These are phyloP conservation scores for Petrolisthes cinctipes DNA, from an alignment of 2,888 invertebrate genomes.

Conservation along the genomic window DNA sequence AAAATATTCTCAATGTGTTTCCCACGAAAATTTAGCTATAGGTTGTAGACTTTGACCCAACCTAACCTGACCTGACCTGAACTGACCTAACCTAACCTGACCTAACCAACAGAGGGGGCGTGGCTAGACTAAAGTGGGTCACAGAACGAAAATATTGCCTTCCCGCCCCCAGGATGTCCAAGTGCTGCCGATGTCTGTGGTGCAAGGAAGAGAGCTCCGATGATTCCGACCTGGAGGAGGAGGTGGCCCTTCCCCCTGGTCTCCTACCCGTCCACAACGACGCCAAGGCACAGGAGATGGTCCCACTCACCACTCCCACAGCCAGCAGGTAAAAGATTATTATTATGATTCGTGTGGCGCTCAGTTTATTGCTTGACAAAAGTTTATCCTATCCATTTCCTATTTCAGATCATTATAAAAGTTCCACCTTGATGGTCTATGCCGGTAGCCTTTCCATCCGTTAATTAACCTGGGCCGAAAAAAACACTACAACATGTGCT, in stretches of 20 bases:
- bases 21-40: too few relatives aligned
- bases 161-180: slow-evolving; percentile 28
- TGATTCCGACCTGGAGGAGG: slow-evolving; percentile 63
- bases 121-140: too few relatives aligned
- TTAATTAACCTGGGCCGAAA: too few relatives aligned
- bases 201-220: slow-evolving; percentile 63
- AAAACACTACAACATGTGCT: too few relatives aligned
- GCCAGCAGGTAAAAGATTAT: slow-evolving; percentile 57
- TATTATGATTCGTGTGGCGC: not conserved
- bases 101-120: too few relatives aligned
- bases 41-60: too few relatives aligned
- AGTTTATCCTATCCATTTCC: not conserved
- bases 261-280: slow-evolving; percentile 62
- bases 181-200: slow-evolving; percentile 50
- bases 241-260: slow-evolving; percentile 60
- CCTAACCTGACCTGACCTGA: too few relatives aligned
- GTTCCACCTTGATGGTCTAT: too few relatives aligned
- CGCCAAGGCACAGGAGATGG: slow-evolving; percentile 58
- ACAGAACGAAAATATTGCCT: not conserved
- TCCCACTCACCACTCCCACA: slow-evolving; percentile 58
- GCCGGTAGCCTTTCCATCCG: too few relatives aligned
- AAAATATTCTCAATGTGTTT: too few relatives aligned
- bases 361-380: not conserved
- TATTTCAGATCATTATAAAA: too few relatives aligned
- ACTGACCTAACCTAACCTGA: too few relatives aligned